Percentiles rank a stretch among this genome's conserved stretches.
Conservation (phyloP, 2,113 vertebrate genomes). For the Bubo bubo region DNA sequence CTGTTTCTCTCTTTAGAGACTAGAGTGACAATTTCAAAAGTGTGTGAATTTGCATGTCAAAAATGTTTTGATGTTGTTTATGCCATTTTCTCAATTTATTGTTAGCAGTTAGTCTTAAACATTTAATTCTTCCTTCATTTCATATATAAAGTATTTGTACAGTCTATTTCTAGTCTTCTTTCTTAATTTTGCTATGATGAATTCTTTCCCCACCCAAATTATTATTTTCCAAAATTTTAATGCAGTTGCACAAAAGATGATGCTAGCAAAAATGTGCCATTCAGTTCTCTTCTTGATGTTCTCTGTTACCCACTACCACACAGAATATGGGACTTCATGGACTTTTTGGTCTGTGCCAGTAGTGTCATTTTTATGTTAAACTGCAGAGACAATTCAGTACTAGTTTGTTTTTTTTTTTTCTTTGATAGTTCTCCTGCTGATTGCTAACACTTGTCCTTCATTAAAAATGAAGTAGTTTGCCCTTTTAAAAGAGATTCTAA, state of each 20-base stretch:
- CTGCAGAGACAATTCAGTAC: not conserved
- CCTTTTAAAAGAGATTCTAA: not conserved
- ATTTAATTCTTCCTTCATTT: not conserved
- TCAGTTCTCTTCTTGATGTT: not conserved
- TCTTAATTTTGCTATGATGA: not conserved
- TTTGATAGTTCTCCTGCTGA: not conserved
- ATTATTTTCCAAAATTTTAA: not conserved
- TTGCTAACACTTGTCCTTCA: not conserved
- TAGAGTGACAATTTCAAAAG: not conserved
- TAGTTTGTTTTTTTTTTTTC: not conserved
- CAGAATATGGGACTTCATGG: not conserved
- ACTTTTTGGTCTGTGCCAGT: not conserved
- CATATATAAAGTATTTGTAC: not conserved
- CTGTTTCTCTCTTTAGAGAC: not conserved
- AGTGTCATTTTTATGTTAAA: not conserved
- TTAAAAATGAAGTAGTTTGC: not conserved
- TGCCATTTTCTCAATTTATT: not conserved
- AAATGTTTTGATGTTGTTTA: not conserved
- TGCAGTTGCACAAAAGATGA: not conserved
- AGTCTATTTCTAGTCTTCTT: not conserved
- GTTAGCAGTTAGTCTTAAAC: not conserved
- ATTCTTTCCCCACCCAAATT: not conserved
- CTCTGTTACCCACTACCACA: not conserved
- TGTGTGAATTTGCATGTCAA: not conserved
- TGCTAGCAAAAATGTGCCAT: not conserved